Evolutionary conservation across 2,113 vertebrate genomes (phyloP).

Genomic region (Eurypyga helias): DNA sequence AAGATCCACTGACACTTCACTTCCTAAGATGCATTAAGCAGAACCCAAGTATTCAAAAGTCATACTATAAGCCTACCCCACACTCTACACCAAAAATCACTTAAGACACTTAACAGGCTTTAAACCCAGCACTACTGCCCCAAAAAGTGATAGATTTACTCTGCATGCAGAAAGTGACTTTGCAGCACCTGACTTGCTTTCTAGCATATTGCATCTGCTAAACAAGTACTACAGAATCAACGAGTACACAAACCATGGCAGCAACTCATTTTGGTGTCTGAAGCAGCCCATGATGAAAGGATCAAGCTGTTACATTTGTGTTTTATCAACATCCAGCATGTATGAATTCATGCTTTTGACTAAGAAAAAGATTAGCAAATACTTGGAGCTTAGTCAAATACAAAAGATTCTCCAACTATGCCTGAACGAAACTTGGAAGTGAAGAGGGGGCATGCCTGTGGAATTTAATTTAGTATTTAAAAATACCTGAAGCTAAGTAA

Average conservation of each 20-base stretch:
- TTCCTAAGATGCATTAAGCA: background rate
- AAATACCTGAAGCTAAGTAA: background rate
- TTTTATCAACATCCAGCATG: background rate
- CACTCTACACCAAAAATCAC: background rate
- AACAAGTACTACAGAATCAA: background rate
- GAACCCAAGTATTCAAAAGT: background rate
- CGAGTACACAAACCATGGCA: background rate
- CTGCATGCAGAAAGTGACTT: background rate
- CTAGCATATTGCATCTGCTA: background rate
- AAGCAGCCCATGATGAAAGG: background rate
- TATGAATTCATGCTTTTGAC: constrained; percentile 27
- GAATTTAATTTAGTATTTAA: background rate
- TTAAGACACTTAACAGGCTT: background rate
- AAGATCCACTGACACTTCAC: background rate
- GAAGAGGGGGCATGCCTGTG: background rate
- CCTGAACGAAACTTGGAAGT: background rate
- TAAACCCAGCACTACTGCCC: background rate
- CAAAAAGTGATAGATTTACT: background rate
- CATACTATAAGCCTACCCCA: background rate
- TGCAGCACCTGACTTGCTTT: background rate
- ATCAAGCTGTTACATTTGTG: constrained; percentile 20
- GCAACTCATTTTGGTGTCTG: background rate
- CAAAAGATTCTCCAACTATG: constrained; percentile 12
- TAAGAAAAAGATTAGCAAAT: constrained; percentile 46
- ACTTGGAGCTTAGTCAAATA: constrained; percentile 33